Evolutionary conservation across 2,797 vertebrate species (phyloP).

Genomic region (Thalassophryne amazonica): DNA sequence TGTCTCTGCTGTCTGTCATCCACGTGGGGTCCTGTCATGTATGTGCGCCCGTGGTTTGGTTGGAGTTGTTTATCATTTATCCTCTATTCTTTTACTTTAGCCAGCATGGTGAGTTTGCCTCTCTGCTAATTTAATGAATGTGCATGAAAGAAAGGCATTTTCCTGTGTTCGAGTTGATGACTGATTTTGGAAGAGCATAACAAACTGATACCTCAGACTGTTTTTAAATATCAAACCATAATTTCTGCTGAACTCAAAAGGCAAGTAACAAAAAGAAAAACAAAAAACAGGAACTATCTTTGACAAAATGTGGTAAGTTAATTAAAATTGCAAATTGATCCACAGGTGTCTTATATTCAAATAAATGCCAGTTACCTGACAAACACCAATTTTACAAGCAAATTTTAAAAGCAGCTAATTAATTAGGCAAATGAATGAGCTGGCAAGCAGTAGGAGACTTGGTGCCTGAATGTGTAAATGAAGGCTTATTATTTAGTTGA

Average conservation of each 20-base stretch:
- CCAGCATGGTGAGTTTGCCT: no score
- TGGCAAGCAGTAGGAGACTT: neutral
- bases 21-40: no score
- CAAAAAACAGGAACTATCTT: neutral
- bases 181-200: conserved; percentile 3
- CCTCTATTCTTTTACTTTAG: no score
- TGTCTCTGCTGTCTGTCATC: no score
- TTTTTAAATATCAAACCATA: neutral
- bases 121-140: no score
- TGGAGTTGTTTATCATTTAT: no score
- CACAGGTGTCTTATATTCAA: neutral
- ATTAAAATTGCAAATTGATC: neutral
- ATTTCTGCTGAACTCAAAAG: neutral
- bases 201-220: neutral
- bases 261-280: neutral
- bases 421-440: neutral
- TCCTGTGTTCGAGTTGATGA: neutral
- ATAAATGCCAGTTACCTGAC: conserved; percentile 3
- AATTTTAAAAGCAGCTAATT: conserved; percentile 2
- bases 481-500: neutral
- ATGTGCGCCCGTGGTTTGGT: no score
- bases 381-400: conserved; percentile 1
- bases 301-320: neutral
- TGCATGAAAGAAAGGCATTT: conserved; percentile 1
- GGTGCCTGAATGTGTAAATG: neutral